Conservation (phyloP, 2,888 invertebrate genomes). For the Entomobrya proxima region DNA sequence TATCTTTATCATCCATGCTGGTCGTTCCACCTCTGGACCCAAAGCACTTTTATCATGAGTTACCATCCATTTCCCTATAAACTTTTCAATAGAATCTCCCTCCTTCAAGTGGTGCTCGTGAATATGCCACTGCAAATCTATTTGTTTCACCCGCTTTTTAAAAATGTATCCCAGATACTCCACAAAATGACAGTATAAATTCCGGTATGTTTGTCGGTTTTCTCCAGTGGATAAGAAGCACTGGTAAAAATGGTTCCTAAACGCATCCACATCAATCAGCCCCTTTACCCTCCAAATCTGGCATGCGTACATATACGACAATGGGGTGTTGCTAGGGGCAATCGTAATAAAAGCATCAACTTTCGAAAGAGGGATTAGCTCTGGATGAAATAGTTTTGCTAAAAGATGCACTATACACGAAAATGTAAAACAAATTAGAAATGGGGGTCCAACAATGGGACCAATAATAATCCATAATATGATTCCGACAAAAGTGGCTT, state of each 20-base stretch:
- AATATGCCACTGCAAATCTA: slow-evolving; percentile 50
- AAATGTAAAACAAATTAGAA: too few species aligned
- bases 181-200: slow-evolving; percentile 59
- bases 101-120: slow-evolving; percentile 1
- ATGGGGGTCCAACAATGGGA: too few species aligned
- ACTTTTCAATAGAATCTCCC: slow-evolving; percentile 46
- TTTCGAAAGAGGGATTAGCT: slow-evolving; percentile 25
- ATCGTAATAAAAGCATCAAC: background rate
- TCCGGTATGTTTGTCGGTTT: slow-evolving; percentile 29
- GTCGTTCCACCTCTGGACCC: background rate
- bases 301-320: background rate
- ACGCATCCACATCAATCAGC: slow-evolving; percentile 3
- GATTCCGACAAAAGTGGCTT: background rate
- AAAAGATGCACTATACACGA: background rate
- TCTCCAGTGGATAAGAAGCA: slow-evolving; percentile 32
- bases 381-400: slow-evolving; percentile 13
- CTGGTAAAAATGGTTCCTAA: slow-evolving; percentile 46
- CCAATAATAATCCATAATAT: background rate
- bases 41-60: slow-evolving; percentile 13
- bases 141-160: slow-evolving; percentile 34
- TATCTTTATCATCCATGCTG: slow-evolving; percentile 50
- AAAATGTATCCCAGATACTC: slow-evolving; percentile 53
- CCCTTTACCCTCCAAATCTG: slow-evolving; percentile 45
- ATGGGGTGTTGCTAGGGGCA: background rate
- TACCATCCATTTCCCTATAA: slow-evolving; percentile 62